A percentile compares a stretch with the other conserved stretches of the same genome.
Evolutionary conservation across 2,113 vertebrate species (phyloP).

Genomic region (Stigmatopora argus): DNA sequence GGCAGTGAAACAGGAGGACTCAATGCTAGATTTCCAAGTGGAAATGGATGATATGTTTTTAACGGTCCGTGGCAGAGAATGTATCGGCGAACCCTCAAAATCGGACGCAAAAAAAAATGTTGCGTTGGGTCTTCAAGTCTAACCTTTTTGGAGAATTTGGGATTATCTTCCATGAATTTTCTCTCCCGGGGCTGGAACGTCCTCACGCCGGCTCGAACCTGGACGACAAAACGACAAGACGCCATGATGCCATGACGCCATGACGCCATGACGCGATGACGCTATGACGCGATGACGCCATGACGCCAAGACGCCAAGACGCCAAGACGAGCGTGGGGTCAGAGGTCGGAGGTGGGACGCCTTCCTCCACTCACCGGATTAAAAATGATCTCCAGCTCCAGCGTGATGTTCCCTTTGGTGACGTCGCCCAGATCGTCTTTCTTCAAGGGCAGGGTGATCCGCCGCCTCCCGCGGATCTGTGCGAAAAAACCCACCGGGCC

Average conservation of each 20-base stretch:
- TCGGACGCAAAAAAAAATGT: too few relatives aligned
- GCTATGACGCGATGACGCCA: too few relatives aligned
- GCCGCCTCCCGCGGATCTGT: constrained; percentile 83
- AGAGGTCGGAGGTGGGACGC: neutral
- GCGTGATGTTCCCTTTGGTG: constrained; percentile 84
- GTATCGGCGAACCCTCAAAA: too few relatives aligned
- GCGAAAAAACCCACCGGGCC: constrained; percentile 20
- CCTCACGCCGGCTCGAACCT: constrained; percentile 86
- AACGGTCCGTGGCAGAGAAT: too few relatives aligned
- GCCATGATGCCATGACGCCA: too few relatives aligned
- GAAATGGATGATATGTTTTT: too few relatives aligned
- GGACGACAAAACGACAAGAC: constrained; percentile 4
- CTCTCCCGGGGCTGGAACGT: constrained; percentile 85
- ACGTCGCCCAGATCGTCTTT: constrained; percentile 85
- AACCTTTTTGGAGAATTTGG: constrained; percentile 98
- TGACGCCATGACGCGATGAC: too few relatives aligned
- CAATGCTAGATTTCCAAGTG: too few relatives aligned
- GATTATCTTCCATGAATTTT: constrained; percentile 80
- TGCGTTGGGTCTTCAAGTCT: constrained; percentile 8
- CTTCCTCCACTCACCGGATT: constrained; percentile 78
- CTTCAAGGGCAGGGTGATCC: constrained; percentile 76
- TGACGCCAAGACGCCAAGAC: too few relatives aligned
- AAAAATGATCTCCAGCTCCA: constrained; percentile 91
- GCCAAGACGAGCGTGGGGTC: neutral
- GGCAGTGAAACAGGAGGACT: too few relatives aligned